Percentiles rank a stretch among this genome's conserved stretches.
Conservation (phyloP, 35 echinoderm and acorn worm genomes). For the Amphiura filiformis region DNA sequence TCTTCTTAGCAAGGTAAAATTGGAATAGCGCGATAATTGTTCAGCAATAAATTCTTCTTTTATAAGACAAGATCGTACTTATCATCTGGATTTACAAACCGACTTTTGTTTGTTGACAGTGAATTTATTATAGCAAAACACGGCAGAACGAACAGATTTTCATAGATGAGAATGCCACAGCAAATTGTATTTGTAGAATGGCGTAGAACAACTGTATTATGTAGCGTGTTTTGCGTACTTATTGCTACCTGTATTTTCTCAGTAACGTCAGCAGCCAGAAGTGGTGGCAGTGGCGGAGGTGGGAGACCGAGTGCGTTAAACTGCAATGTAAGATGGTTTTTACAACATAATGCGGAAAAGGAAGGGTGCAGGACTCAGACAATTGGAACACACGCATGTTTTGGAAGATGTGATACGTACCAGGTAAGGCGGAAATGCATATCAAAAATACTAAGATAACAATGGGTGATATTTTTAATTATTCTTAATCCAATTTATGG, state of each 20-base stretch:
- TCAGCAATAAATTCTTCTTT: too few species aligned
- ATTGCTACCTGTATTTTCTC: neutral
- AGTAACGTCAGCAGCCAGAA: neutral
- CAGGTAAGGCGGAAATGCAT: too few species aligned
- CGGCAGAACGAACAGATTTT: too few species aligned
- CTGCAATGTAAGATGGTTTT: neutral
- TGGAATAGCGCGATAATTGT: too few species aligned
- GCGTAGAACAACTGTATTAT: neutral
- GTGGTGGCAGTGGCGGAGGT: neutral
- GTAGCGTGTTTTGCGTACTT: neutral
- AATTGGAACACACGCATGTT: conserved; percentile 68
- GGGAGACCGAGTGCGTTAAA: neutral
- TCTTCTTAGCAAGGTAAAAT: too few species aligned
- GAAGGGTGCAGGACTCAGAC: conserved; percentile 68
- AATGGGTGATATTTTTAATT: too few species aligned
- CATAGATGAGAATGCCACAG: neutral
- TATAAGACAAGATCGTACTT: too few species aligned
- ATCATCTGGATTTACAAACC: too few species aligned
- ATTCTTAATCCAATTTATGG: too few species aligned
- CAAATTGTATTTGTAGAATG: neutral
- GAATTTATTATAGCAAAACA: too few species aligned
- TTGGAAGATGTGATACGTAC: conserved; percentile 83
- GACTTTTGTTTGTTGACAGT: too few species aligned
- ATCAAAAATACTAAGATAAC: too few species aligned
- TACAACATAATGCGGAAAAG: conserved; percentile 65